A percentile compares a stretch with the other conserved stretches of the same genome.
Conservation (phyloP, 2,888 invertebrate species). For the Polylopha cassiicola region DNA sequence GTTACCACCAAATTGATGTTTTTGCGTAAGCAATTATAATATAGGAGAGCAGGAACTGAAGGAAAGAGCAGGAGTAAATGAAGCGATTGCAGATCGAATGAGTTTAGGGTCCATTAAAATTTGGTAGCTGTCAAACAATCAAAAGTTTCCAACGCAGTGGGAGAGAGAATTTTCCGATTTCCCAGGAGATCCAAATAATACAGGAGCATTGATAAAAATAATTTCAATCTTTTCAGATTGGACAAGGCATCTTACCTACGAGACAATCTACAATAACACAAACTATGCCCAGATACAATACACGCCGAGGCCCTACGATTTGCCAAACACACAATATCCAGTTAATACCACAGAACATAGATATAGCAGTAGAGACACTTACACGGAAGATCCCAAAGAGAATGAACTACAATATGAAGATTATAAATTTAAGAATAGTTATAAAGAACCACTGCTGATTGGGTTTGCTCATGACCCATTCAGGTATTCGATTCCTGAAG, state of each 20-base stretch:
- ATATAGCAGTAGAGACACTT: slow-evolving; percentile 21
- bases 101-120: no score
- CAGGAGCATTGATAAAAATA: no score
- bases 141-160: no score
- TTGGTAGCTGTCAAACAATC: no score
- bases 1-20: no score
- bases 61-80: no score
- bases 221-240: slow-evolving; percentile 48
- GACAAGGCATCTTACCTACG: slow-evolving; percentile 48
- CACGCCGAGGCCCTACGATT: slow-evolving; percentile 38
- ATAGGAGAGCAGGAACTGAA: no score
- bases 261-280: slow-evolving; percentile 58
- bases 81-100: no score
- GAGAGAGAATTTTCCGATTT: no score
- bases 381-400: slow-evolving; percentile 33
- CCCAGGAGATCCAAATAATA: no score
- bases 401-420: slow-evolving; percentile 43
- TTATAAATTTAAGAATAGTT: slow-evolving; percentile 26
- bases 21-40: no score
- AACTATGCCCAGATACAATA: slow-evolving; percentile 53
- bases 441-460: slow-evolving; percentile 44
- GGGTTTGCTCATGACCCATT: slow-evolving; percentile 65
- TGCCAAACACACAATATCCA: slow-evolving; percentile 31
- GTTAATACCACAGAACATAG: slow-evolving; percentile 30
- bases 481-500: slow-evolving; percentile 58